Base-by-base conservation (phyloP, 2,888 invertebrate genomes). In the Tetheella fluctuosa region DNA sequence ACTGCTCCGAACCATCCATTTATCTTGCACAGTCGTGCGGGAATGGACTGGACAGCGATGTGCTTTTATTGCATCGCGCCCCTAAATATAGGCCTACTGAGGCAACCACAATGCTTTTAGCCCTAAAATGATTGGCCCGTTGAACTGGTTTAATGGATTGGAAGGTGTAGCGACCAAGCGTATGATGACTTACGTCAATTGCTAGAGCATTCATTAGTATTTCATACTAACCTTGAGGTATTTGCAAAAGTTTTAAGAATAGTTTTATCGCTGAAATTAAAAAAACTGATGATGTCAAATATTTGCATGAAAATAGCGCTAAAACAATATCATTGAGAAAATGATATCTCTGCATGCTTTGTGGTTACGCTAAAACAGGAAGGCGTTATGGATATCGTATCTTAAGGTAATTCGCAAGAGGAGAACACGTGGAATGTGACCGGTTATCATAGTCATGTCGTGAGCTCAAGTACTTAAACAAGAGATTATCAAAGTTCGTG, bases 21-120 rank as follows among this genome's bases (percentile, higher is more conserved):
- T 92, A 93, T 92, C 91, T 91, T 88, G 86, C 85, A 91, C 86
- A 85, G 91, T 92, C 92, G 92, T 92, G 92, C 88, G 88, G 88
- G 91, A 89, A 89, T 89, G 90, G 86, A 84, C 83, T 84, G 88
- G 86, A 83, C 85, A 85, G 82, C 85, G 84, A 87, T 86, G 88
- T 91, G 87, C 88, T 92, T 90, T 91, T 93, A 91, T 93, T 91
- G 91, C 88, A 86, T 88, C 81, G 85, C 86, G 85, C 85, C 89
- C 89, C 88, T 92, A 91, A 91, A 91, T 91, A 92, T 92, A 91
- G 90, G 88, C 85, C 78, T 88, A 83, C 69, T 80, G 80, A 86
- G 81, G 83, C 77, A 80, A 82, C 82, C 84, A 83, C 84, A 83
- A 84, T 81, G 84, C 83, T 89, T 85, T 88, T 84, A 84, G 82